Evolutionary conservation across 1,140 invertebrate genomes (phyloP), one percentile per base, ranked within the genome.

Genomic region (Magallana ariakensis): DNA sequence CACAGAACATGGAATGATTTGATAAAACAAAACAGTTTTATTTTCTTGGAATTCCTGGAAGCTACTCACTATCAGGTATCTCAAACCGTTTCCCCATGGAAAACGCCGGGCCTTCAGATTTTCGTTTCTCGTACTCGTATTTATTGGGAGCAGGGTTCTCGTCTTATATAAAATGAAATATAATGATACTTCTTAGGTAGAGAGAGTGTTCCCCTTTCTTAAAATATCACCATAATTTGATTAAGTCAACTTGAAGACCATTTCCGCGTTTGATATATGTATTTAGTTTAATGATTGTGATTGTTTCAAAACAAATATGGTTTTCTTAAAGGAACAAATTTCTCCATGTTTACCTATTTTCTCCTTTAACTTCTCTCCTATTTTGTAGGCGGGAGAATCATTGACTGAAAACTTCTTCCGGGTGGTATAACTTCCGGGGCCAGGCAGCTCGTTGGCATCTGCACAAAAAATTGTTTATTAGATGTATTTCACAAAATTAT

Each of bases 21-120:
- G 33, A 46, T 46, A 0, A 46, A 46, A 46, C 33, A 46, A 5
- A 46, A 46, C 33, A 46, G 33, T 62, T 0, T 15, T 5, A 16
- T 16, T 5, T 19, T 16, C 2, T 62, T n/a, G n/a, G n/a, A n/a
- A 7, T 62, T 62, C 60, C 8, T 62, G 19, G 19, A 15, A 7
- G 16, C 46, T 11, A 26, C 33, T 80, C 70, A 91, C 90, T 88
- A 58, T 91, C 81, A 19, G 87, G 87, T 1, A 66, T 22, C 22
- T 85, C 83, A 83, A 91, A 85, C 15, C 88, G 57, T 86, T 85
- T 88, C 4, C 85, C 90, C 89, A 91, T 90, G 56, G 88, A 90
- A 62, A 90, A 91, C 10, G 88, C 87, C 1, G 90, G 87, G 3
- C 85, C 82, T n/a, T 85, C 84, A 15, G 83, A 70, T 33, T 58